A percentile compares a stretch with the other conserved stretches of the same genome.
These are phyloP conservation scores for Cassiopea andromeda DNA, from an alignment of 30 jellyfish, hydroid and myxozoan genomes.

Conservation along the genomic window DNA sequence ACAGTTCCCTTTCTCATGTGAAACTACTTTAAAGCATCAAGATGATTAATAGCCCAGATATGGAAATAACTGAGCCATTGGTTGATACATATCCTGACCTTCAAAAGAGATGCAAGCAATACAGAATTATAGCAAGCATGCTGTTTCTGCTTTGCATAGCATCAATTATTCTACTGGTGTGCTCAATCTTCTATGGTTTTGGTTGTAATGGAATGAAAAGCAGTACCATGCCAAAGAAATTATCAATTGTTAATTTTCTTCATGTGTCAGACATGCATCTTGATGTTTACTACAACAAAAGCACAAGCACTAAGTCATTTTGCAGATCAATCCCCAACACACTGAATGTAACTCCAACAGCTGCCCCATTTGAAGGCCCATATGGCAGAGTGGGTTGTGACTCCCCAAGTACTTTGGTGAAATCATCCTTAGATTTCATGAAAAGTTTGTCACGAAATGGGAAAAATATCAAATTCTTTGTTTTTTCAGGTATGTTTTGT, in stretches of 20 bases:
- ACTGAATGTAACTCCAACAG: conserved; percentile 35
- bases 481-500: conserved; percentile 55
- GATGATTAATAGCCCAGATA: background rate
- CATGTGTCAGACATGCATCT: conserved; percentile 74
- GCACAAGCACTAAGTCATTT: conserved; percentile 22
- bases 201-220: conserved; percentile 5
- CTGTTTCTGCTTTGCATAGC: conserved; percentile 1
- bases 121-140: conserved; percentile 6
- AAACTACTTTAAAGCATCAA: too few relatives aligned
- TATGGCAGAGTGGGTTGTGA: conserved; percentile 78
- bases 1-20: too few relatives aligned
- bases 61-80: background rate
- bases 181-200: conserved; percentile 27
- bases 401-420: conserved; percentile 48
- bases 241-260: conserved; percentile 26
- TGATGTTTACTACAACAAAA: conserved; percentile 48
- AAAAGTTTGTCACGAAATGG: background rate
- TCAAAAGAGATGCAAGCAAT: background rate
- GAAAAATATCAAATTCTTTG: conserved; percentile 13
- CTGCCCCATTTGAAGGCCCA: conserved; percentile 62
- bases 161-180: conserved; percentile 10
- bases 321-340: conserved; percentile 60
- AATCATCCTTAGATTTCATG: conserved; percentile 43
- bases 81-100: background rate
- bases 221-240: background rate